Conservation (phyloP, 2,113 vertebrate species). For the Vombatus ursinus region DNA sequence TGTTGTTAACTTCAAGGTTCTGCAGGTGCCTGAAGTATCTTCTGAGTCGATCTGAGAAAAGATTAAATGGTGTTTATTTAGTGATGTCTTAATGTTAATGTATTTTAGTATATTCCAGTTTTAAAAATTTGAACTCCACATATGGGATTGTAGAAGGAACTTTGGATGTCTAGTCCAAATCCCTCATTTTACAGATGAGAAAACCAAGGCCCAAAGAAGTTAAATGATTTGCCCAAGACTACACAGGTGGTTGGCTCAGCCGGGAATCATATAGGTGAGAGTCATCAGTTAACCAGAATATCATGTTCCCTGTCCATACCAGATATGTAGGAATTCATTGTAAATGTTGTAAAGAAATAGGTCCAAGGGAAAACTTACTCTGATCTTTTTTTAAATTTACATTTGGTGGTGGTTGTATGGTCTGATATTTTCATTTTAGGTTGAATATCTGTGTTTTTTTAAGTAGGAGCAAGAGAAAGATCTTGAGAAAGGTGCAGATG, state of each 20-base stretch:
- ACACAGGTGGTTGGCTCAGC: not conserved
- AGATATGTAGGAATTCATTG: not conserved
- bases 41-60: conserved; percentile 27
- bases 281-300: not conserved
- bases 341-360: conserved; percentile 17
- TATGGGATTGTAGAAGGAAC: not conserved
- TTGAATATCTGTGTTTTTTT: conserved; percentile 6
- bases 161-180: not conserved
- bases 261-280: not conserved
- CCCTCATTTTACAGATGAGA: not conserved
- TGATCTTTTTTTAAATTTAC: not conserved
- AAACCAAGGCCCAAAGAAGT: not conserved
- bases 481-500: not conserved
- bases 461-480: conserved; percentile 15
- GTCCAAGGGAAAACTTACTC: not conserved
- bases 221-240: not conserved
- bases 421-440: conserved; percentile 25
- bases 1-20: not conserved
- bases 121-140: conserved; percentile 2
- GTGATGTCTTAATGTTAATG: conserved; percentile 33
- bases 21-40: conserved; percentile 29
- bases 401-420: not conserved
- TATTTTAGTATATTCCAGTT: not conserved
- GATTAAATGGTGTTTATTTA: not conserved
- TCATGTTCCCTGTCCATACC: not conserved